Percentiles rank a stretch among this genome's conserved stretches.
phyloP scores from a whole-genome alignment of 2,113 vertebrate genomes.

The Silurus meridionalis region DNA sequence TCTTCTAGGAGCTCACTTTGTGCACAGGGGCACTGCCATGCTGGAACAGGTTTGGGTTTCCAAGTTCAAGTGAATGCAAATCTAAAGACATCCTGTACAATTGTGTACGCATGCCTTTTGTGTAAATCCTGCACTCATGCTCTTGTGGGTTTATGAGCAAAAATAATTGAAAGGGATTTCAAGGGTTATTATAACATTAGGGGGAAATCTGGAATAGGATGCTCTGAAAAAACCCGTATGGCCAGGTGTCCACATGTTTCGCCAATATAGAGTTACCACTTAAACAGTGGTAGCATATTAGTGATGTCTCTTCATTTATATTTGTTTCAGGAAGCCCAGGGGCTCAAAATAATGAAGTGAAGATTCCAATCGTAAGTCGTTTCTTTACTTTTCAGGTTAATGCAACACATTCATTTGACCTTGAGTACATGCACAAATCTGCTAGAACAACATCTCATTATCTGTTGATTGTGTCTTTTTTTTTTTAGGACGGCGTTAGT shows the following conservation, averaged over 20 bases:
- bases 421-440: neutral
- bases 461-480: neutral
- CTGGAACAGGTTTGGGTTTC: too few relatives aligned
- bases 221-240: neutral
- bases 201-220: neutral
- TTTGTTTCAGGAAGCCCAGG: slow-evolving; percentile 48
- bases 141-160: neutral
- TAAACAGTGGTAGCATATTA: neutral
- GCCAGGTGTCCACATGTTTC: neutral
- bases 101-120: too few relatives aligned
- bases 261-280: neutral
- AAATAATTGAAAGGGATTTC: neutral
- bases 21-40: too few relatives aligned
- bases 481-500: slow-evolving; percentile 58
- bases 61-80: too few relatives aligned
- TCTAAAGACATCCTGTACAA: too few relatives aligned
- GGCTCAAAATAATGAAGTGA: slow-evolving; percentile 66
- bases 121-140: neutral
- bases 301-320: slow-evolving; percentile 38
- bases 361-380: slow-evolving; percentile 74
- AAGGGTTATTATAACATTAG: neutral
- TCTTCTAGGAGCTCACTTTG: too few relatives aligned
- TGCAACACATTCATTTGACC: neutral
- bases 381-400: neutral
- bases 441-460: neutral